These are phyloP conservation scores for Pseudomyrmex cubaensis DNA, from an alignment of 1,140 invertebrate species.

Conservation along the genomic window DNA sequence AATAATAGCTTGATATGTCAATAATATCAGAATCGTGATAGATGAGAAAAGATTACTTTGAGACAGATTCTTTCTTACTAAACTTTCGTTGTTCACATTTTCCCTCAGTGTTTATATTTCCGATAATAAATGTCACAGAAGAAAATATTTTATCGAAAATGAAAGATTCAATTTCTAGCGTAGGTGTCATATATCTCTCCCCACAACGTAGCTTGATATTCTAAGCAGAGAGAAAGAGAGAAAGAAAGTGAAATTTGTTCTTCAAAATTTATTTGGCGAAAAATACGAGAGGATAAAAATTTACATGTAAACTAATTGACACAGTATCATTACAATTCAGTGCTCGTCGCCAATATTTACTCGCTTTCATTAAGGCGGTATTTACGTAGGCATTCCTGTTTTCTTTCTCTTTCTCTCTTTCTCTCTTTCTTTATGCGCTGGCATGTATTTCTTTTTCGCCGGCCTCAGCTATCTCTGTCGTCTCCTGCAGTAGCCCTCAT, in stretches of 20 bases:
- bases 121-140: no score
- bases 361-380: slow-evolving; percentile 40
- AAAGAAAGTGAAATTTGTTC: slow-evolving; percentile 3
- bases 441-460: slow-evolving; percentile 26
- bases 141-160: no score
- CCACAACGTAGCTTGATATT: no score
- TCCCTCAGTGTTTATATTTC: no score
- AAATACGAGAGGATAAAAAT: slow-evolving; percentile 44
- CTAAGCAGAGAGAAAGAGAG: no score
- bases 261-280: background rate
- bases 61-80: no score
- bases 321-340: slow-evolving; percentile 21
- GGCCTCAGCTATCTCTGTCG: slow-evolving; percentile 9
- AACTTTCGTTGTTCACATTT: no score
- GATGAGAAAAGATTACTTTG: no score
- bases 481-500: slow-evolving; percentile 13
- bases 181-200: no score
- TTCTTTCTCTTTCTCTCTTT: background rate
- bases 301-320: slow-evolving; percentile 14
- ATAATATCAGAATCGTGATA: no score
- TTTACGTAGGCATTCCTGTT: background rate
- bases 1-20: no score
- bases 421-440: background rate
- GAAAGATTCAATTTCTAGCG: background rate
- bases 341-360: slow-evolving; percentile 36